Evolutionary conservation across 2,113 vertebrate species (phyloP), one percentile per base, ranked within the genome.

Genomic region (Brienomyrus longianalis): DNA sequence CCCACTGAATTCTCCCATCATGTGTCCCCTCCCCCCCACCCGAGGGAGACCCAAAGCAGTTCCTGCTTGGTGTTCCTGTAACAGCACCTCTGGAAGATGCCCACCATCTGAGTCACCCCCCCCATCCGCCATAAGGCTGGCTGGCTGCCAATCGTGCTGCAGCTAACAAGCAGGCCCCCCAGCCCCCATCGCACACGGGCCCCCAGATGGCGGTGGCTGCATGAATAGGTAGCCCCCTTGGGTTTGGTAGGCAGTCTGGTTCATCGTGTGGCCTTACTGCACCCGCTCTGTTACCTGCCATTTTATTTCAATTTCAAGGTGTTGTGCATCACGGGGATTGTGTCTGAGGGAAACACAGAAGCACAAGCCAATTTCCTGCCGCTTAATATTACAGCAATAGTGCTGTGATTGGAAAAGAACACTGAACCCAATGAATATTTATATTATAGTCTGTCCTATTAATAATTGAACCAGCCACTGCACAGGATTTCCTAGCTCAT

Each of bases 401-500:
- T 51, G 48, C 83, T 23, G 5, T 2, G 23, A 51, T 51, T 86
- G 83, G 83, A 23, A 86, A 51, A 86, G 83, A 21, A 86, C 21
- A 31, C 23, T 51, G 83, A 86, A 86, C 11, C 48, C 83, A 86
- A 86, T 86, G 83, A 86, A 86, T 50, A 50, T 86, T 86, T 86
- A 86, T 86, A 86, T 86, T 86, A 48, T 50, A 50, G 83, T 86
- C 83, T 50, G 83, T 86, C 83, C 83, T 84, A 86, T 86, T 27
- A 86, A 86, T 86, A 86, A 86, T 86, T 86, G 83, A 86, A 86
- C 45, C 83, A 50, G 45, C 83, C 83, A 27, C 48, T 27, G 83
- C 83, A 51, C 83, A 27, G 83, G 48, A 86, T 86, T 86, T n/a
- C 48, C 83, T 51, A 48, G 21, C 83, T 86, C 45, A 47, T 48